Conservation (phyloP, 2,113 vertebrate genomes). For the Nesogale talazaci region DNA sequence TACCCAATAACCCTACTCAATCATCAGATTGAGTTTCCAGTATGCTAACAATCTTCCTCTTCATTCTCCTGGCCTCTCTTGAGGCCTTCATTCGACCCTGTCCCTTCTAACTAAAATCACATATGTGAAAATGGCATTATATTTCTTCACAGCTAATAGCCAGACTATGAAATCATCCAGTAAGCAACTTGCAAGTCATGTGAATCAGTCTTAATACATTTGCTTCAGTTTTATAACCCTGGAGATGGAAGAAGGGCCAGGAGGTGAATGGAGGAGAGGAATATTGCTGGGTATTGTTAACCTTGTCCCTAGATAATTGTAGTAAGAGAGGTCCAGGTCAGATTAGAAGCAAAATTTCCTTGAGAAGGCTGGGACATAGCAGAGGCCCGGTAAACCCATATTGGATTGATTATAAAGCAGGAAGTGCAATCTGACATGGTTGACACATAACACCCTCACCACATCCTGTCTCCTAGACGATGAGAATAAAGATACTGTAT, state of each 20-base stretch:
- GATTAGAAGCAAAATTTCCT: slow-evolving; percentile 66
- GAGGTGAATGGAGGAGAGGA: slow-evolving; percentile 61
- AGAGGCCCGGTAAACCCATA: slow-evolving; percentile 81
- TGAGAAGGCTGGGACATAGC: slow-evolving; percentile 61
- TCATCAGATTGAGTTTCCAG: slow-evolving; percentile 16
- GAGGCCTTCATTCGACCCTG: slow-evolving; percentile 70
- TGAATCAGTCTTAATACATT: slow-evolving; percentile 85
- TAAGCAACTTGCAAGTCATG: slow-evolving; percentile 67
- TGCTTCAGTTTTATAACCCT: slow-evolving; percentile 88
- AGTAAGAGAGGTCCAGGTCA: slow-evolving; percentile 58
- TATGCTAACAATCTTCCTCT: slow-evolving; percentile 40
- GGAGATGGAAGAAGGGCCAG: slow-evolving; percentile 79
- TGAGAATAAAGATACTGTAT: slow-evolving; percentile 84
- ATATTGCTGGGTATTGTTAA: slow-evolving; percentile 67
- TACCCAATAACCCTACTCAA: slow-evolving; percentile 41
- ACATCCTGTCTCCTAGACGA: slow-evolving; percentile 89
- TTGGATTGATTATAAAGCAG: slow-evolving; percentile 92
- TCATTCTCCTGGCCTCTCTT: slow-evolving; percentile 70
- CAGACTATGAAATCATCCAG: slow-evolving; percentile 91
- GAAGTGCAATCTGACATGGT: slow-evolving; percentile 90
- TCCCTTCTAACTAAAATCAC: slow-evolving; percentile 79
- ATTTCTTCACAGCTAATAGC: slow-evolving; percentile 89
- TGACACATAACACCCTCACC: slow-evolving; percentile 90
- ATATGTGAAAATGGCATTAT: slow-evolving; percentile 83
- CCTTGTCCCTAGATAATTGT: slow-evolving; percentile 80